Evolutionary conservation across 23 tunicate genomes (phyloP).

Genomic region (Trididemnum clinides): DNA sequence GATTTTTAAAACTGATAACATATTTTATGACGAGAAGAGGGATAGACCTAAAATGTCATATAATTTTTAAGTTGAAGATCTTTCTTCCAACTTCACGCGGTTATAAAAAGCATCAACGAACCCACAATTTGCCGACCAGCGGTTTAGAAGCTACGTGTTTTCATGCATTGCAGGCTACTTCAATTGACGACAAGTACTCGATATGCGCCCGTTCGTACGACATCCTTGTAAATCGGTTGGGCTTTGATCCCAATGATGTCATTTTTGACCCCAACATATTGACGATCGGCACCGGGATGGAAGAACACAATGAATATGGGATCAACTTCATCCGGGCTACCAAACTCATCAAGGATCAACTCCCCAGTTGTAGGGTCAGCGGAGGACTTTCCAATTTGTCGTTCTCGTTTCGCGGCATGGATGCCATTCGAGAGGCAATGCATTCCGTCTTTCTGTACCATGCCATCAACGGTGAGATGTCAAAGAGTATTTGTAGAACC

Average conservation of each 20-base stretch:
- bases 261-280: constrained; percentile 93
- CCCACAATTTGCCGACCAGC: too few species aligned
- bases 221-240: constrained; percentile 63
- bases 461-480: constrained; percentile 78
- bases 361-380: constrained; percentile 78
- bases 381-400: constrained; percentile 95
- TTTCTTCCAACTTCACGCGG: too few species aligned
- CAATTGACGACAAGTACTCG: constrained; percentile 57
- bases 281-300: constrained; percentile 95
- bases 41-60: background rate
- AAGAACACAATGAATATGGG: constrained; percentile 84
- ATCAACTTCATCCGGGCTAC: constrained; percentile 81
- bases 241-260: constrained; percentile 82
- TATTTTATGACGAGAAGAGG: too few species aligned
- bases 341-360: constrained; percentile 49
- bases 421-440: constrained; percentile 83
- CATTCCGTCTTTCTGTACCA: constrained; percentile 92
- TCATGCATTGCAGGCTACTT: constrained; percentile 56
- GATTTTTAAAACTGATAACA: too few species aligned
- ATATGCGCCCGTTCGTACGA: constrained; percentile 81
- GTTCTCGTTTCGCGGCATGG: constrained; percentile 95
- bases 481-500: too few species aligned
- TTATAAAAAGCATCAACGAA: too few species aligned
- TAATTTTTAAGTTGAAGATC: background rate
- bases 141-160: background rate